phyloP scores from a whole-genome alignment of 2,113 vertebrate species.

The Grus americana region DNA sequence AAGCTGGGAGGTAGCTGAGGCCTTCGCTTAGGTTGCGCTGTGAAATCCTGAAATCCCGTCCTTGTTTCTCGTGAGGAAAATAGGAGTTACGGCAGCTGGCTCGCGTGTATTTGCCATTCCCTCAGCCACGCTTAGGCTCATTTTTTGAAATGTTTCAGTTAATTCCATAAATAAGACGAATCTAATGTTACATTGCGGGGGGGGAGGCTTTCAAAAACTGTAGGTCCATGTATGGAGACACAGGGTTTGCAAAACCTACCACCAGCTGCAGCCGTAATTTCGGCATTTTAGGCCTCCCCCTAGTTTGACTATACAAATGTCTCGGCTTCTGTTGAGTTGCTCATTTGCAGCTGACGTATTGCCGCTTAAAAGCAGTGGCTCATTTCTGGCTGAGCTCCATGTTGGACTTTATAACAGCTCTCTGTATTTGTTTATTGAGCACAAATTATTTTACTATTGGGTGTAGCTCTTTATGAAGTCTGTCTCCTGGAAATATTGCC shows the following conservation, averaged over 20 bases:
- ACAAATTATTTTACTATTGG: conserved; percentile 46
- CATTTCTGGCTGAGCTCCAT: background rate
- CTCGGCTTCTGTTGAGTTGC: background rate
- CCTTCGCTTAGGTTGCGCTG: background rate
- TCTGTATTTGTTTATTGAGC: conserved; percentile 21
- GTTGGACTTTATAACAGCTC: conserved; percentile 12
- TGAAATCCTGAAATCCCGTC: background rate
- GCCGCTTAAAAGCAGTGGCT: background rate
- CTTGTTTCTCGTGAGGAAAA: background rate
- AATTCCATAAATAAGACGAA: background rate
- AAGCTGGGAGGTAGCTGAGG: background rate
- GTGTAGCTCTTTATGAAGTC: conserved; percentile 33
- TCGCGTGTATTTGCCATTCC: background rate
- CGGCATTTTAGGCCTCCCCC: background rate
- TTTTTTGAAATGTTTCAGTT: background rate
- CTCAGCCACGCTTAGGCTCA: background rate
- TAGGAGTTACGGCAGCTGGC: background rate
- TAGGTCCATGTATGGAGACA: background rate
- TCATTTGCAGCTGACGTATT: conserved; percentile 14
- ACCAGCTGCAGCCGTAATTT: background rate
- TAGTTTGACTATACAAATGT: background rate
- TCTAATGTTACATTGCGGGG: background rate
- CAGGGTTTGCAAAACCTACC: background rate
- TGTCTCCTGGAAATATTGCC: conserved; percentile 3
- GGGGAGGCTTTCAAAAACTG: background rate